Conservation (phyloP, 30 jellyfish, hydroid and myxozoan species). For the Pelagia noctiluca region DNA sequence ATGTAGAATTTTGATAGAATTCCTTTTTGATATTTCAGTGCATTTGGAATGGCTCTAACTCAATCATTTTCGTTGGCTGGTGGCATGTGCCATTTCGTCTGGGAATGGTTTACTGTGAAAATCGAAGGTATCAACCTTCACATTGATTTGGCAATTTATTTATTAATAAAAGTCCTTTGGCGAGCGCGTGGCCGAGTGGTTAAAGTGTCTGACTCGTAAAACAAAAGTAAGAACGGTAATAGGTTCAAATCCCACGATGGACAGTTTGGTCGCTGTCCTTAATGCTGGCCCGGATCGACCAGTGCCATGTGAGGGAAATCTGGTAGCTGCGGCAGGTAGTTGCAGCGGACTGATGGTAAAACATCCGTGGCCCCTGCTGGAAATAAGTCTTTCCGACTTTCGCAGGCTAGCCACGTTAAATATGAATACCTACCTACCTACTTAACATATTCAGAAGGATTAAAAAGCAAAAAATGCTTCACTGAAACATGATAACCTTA, state of each 20-base stretch:
- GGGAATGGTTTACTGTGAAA: constrained; percentile 79
- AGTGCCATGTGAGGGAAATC: no score
- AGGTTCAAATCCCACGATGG: no score
- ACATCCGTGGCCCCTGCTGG: no score
- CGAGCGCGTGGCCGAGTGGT: neutral
- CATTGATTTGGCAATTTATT: neutral
- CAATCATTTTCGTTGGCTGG: constrained; percentile 80
- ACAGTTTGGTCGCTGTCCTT: neutral
- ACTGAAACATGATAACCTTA: neutral
- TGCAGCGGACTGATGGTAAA: no score
- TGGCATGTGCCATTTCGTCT: constrained; percentile 73
- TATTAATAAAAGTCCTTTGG: neutral
- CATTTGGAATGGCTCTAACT: constrained; percentile 69
- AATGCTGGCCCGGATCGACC: neutral
- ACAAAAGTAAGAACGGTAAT: no score
- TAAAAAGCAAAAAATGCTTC: no score
- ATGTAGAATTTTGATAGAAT: neutral
- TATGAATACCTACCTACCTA: no score
- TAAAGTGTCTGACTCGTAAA: no score
- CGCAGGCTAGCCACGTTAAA: no score
- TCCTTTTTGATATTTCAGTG: neutral
- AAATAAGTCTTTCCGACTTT: no score
- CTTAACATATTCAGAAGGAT: no score
- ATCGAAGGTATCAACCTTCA: constrained; percentile 53
- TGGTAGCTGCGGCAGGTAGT: no score